Evolutionary conservation across 2,888 invertebrate species (phyloP).

Genomic region (Itoplectis maculator): DNA sequence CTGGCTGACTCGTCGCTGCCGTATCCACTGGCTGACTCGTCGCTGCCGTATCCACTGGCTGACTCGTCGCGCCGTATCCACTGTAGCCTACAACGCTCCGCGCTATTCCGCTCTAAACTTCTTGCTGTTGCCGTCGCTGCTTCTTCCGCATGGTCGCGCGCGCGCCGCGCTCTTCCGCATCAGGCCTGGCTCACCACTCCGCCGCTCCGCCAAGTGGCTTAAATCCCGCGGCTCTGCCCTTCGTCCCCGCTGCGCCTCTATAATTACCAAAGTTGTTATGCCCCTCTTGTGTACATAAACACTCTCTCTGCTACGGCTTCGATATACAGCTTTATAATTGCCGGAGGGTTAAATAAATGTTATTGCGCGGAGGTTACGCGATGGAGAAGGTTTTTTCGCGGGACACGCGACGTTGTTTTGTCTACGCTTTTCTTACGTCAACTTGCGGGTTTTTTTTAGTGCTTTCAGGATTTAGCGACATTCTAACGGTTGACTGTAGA

Average conservation of each 20-base stretch:
- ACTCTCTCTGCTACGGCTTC: background rate
- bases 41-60: background rate
- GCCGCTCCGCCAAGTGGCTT: constrained; percentile 43
- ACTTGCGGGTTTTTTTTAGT: too few relatives aligned
- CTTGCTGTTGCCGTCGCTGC: constrained; percentile 32
- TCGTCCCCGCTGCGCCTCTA: constrained; percentile 7
- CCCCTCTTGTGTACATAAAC: constrained; percentile 30
- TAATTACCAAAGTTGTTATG: constrained; percentile 47
- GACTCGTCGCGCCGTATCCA: background rate
- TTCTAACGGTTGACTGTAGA: too few relatives aligned
- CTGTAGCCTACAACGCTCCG: too few relatives aligned
- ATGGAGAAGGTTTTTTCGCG: background rate
- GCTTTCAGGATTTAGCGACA: too few relatives aligned
- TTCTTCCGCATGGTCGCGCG: constrained; percentile 33
- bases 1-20: too few relatives aligned
- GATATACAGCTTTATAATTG: constrained; percentile 15
- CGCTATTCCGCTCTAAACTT: constrained; percentile 24
- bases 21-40: too few relatives aligned
- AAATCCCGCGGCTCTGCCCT: constrained; percentile 25
- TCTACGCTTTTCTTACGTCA: background rate
- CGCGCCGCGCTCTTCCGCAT: constrained; percentile 22
- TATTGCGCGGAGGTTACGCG: background rate
- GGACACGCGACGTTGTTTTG: background rate
- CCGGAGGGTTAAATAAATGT: background rate
- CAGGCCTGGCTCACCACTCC: constrained; percentile 26